These are phyloP conservation scores for Amphimallon solstitiale DNA, from an alignment of 2,888 invertebrate genomes.

Conservation along the genomic window DNA sequence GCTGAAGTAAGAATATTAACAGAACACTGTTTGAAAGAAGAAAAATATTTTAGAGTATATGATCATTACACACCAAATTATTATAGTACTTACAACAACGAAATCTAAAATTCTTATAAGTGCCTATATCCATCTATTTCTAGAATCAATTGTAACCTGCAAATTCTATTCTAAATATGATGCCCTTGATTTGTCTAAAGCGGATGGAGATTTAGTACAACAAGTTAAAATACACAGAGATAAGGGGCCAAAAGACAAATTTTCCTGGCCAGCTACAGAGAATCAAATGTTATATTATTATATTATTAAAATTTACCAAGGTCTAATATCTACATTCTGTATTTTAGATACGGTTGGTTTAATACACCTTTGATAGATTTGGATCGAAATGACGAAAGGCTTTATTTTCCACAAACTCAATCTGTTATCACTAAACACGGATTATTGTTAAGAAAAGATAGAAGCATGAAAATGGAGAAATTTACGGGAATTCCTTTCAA, in stretches of 20 bases:
- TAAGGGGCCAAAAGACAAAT: conserved; percentile 53
- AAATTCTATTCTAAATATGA: conserved; percentile 60
- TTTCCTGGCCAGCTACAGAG: conserved; percentile 55
- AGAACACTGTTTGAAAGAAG: conserved; percentile 33
- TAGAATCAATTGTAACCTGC: conserved; percentile 53
- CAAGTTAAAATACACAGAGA: conserved; percentile 51
- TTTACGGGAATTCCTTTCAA: conserved; percentile 50
- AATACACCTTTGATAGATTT: conserved; percentile 47
- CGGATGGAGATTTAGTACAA: conserved; percentile 50
- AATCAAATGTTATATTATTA: conserved; percentile 55
- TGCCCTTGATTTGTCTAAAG: conserved; percentile 46
- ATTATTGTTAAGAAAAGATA: conserved; percentile 43
- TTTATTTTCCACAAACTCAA: conserved; percentile 45
- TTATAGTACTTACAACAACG: conserved; percentile 18
- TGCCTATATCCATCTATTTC: conserved; percentile 31
- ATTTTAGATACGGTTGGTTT: conserved; percentile 54
- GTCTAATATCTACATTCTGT: neutral
- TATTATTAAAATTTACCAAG: neutral
- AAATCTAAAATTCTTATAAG: neutral
- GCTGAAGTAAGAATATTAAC: conserved; percentile 3
- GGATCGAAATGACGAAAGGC: conserved; percentile 51
- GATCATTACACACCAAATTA: conserved; percentile 35
- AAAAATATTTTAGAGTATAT: conserved; percentile 35
- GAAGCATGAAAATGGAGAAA: conserved; percentile 46
- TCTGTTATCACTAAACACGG: conserved; percentile 45